Evolutionary conservation across 2,888 invertebrate species (phyloP).

Genomic region (Orchestes rusci): DNA sequence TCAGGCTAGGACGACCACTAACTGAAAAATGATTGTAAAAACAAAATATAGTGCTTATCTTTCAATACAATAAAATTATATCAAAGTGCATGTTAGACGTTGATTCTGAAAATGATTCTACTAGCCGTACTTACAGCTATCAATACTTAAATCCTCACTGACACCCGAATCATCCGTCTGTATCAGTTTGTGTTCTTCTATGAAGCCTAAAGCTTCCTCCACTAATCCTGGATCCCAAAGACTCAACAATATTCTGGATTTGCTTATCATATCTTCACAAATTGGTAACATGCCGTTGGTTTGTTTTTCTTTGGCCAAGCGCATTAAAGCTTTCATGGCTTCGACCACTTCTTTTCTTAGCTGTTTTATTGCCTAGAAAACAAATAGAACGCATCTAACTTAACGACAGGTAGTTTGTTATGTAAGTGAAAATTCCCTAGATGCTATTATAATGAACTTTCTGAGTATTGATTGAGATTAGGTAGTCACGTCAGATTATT

Average conservation of each 20-base stretch:
- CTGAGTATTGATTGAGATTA: too few species aligned
- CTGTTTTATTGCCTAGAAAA: constrained; percentile 56
- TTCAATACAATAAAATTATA: too few species aligned
- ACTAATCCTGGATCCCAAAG: constrained; percentile 82
- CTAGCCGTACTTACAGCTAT: constrained; percentile 30
- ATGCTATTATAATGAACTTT: too few species aligned
- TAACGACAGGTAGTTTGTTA: not conserved
- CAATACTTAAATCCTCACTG: constrained; percentile 39
- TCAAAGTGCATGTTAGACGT: too few species aligned
- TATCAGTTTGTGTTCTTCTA: constrained; percentile 67
- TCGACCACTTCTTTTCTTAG: constrained; percentile 69
- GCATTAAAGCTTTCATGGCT: constrained; percentile 67
- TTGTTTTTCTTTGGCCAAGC: constrained; percentile 66
- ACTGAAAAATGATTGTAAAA: constrained; percentile 9
- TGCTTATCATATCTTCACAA: constrained; percentile 69
- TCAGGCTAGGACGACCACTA: constrained; percentile 34
- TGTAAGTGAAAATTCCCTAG: too few species aligned
- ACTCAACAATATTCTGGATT: constrained; percentile 70
- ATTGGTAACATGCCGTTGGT: constrained; percentile 67
- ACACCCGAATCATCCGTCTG: constrained; percentile 40
- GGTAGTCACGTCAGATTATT: too few species aligned
- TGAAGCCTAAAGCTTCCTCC: constrained; percentile 76
- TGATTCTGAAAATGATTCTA: too few species aligned
- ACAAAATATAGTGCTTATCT: too few species aligned
- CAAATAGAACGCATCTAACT: not conserved